A percentile compares a stretch with the other conserved stretches of the same genome.
phyloP scores from a whole-genome alignment of 2,888 invertebrate genomes.

The Sesia apiformis region DNA sequence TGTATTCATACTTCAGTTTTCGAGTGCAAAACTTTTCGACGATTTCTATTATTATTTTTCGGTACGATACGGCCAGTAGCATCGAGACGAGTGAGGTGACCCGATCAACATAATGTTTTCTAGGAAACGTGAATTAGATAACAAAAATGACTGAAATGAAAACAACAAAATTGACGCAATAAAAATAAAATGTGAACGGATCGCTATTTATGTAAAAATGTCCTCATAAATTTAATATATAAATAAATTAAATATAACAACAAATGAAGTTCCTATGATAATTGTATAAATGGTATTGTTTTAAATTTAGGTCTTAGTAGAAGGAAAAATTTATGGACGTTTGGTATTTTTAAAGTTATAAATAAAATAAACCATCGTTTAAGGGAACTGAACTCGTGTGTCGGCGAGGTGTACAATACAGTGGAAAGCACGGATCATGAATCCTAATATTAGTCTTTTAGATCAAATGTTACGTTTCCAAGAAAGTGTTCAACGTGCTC shows the following conservation, averaged over 20 bases:
- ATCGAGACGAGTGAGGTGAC: constrained; percentile 49
- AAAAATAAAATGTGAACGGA: constrained; percentile 59
- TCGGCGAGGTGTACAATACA: constrained; percentile 54
- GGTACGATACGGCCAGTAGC: constrained; percentile 50
- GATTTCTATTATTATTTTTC: constrained; percentile 37
- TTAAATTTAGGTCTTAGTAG: constrained; percentile 74
- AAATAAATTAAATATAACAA: constrained; percentile 72
- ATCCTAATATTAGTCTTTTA: constrained; percentile 70
- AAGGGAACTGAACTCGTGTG: constrained; percentile 48
- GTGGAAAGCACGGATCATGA: constrained; percentile 65
- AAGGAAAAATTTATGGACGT: constrained; percentile 71
- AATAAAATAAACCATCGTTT: constrained; percentile 53
- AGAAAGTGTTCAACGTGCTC: constrained; percentile 61
- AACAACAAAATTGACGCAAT: constrained; percentile 24
- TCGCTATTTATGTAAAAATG: constrained; percentile 72
- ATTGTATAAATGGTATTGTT: constrained; percentile 73
- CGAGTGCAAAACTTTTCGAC: constrained; percentile 65
- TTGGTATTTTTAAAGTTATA: constrained; percentile 73
- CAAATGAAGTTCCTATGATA: constrained; percentile 75
- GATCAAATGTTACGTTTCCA: constrained; percentile 70
- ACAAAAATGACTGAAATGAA: constrained; percentile 27
- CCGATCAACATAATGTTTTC: constrained; percentile 57
- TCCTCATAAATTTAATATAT: constrained; percentile 71
- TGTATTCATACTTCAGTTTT: constrained; percentile 33
- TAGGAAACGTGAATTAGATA: constrained; percentile 64